phyloP scores from a whole-genome alignment of 2,888 invertebrate genomes.

The Ernsta delagoae region DNA sequence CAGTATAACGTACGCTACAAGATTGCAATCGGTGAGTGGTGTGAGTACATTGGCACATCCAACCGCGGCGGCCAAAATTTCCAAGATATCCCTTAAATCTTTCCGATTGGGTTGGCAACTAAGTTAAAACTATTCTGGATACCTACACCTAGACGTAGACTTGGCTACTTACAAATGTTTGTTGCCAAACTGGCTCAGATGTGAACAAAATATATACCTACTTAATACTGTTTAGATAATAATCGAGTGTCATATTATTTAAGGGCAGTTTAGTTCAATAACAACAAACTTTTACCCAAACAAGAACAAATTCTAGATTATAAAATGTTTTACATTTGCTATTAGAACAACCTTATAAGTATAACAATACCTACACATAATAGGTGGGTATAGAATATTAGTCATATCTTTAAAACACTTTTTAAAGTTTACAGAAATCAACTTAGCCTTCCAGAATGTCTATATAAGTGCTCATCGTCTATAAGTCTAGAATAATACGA shows the following conservation, averaged over 20 bases:
- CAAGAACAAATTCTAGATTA: no score
- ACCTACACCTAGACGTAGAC: constrained; percentile 15
- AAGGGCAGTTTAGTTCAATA: not conserved
- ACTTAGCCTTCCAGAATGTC: no score
- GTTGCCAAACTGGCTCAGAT: constrained; percentile 28
- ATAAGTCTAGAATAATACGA: no score
- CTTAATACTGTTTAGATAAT: constrained; percentile 3
- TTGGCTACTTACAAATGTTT: constrained; percentile 10
- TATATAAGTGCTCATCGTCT: no score
- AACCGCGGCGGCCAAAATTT: constrained; percentile 30
- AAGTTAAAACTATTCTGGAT: constrained; percentile 28
- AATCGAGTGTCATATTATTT: not conserved
- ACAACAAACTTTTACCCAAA: not conserved
- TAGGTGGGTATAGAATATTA: no score
- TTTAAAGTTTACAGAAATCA: no score
- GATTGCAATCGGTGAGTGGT: constrained; percentile 29
- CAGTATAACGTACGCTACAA: constrained; percentile 30
- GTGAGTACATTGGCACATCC: constrained; percentile 32
- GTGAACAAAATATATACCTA: constrained; percentile 16
- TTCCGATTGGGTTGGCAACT: constrained; percentile 36
- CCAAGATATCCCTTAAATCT: constrained; percentile 31
- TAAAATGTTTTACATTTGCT: no score
- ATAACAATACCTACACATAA: no score
- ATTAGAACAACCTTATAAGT: no score
- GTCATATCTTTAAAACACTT: no score